Conservation (phyloP, 2,113 vertebrate genomes). For the Chinchilla lanigera region DNA sequence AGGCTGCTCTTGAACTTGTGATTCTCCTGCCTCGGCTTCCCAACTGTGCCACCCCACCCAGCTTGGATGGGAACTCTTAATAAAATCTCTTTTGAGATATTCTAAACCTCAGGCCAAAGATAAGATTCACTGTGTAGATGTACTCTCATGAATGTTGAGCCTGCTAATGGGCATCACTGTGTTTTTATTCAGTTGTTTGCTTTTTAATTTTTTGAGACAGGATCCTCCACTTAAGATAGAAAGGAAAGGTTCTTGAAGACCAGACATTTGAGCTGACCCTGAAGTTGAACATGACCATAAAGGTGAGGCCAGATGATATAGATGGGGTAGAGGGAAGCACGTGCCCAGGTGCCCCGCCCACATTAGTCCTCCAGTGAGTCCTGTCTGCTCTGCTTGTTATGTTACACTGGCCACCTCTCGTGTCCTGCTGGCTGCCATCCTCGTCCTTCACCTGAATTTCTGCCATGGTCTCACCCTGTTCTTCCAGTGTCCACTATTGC, state of each 20-base stretch:
- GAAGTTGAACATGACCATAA: background rate
- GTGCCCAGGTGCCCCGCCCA: background rate
- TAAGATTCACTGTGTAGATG: background rate
- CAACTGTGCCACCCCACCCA: background rate
- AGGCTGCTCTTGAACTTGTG: background rate
- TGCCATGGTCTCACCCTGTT: background rate
- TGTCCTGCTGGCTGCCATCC: background rate
- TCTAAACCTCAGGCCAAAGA: background rate
- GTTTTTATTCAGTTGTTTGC: background rate
- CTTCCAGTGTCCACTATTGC: background rate
- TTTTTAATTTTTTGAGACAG: background rate
- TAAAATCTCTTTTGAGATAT: background rate
- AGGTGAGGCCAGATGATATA: background rate
- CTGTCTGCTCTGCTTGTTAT: background rate
- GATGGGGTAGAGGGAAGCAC: background rate
- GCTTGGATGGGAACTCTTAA: background rate
- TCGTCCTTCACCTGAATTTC: background rate
- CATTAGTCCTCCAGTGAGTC: background rate
- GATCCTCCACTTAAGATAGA: background rate
- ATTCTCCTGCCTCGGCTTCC: background rate
- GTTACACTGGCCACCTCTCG: background rate
- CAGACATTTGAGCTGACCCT: background rate
- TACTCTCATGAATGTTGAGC: background rate
- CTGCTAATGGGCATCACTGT: background rate
- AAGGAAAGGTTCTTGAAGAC: background rate